A percentile compares a stretch with the other conserved stretches of the same genome.
phyloP scores from a whole-genome alignment of 2,113 vertebrate genomes.

The Triplophysa tibetana region DNA sequence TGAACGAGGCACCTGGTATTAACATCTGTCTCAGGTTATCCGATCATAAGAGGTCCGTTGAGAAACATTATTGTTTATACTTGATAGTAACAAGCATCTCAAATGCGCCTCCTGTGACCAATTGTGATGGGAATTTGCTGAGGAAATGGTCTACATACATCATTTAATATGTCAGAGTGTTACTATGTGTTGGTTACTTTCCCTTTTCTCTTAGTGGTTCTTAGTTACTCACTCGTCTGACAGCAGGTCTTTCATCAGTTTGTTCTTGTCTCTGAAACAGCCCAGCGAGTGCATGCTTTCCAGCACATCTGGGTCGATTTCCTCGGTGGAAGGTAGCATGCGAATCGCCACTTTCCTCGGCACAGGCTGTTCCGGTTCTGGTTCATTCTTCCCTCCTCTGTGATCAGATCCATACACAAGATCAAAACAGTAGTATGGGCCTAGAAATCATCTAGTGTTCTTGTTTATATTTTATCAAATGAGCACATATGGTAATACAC shows the following conservation, averaged over 20 bases:
- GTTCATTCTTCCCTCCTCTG: slow-evolving; percentile 98
- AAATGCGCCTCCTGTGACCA: too few relatives aligned
- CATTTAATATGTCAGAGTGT: neutral
- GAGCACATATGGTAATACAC: slow-evolving; percentile 4
- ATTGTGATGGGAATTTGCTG: too few relatives aligned
- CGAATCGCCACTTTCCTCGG: slow-evolving; percentile 95
- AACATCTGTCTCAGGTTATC: too few relatives aligned
- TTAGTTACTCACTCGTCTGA: slow-evolving; percentile 87
- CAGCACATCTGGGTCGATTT: slow-evolving; percentile 96
- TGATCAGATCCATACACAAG: slow-evolving; percentile 18
- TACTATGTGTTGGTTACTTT: neutral
- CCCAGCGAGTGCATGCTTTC: slow-evolving; percentile 99
- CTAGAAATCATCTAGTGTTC: neutral
- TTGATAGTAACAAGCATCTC: too few relatives aligned
- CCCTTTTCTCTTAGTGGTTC: slow-evolving; percentile 3
- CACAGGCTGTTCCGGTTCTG: slow-evolving; percentile 93
- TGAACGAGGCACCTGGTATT: neutral
- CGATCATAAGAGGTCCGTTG: too few relatives aligned
- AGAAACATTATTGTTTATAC: too few relatives aligned
- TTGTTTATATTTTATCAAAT: slow-evolving; percentile 13
- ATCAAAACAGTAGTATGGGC: neutral
- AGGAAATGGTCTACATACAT: neutral
- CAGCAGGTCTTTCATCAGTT: slow-evolving; percentile 95
- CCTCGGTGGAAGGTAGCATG: slow-evolving; percentile 86
- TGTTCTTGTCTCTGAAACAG: slow-evolving; percentile 97